Percentiles rank a stretch among this genome's conserved stretches.
Conservation (phyloP, 1,140 invertebrate species). For the Drosophila orosa region DNA sequence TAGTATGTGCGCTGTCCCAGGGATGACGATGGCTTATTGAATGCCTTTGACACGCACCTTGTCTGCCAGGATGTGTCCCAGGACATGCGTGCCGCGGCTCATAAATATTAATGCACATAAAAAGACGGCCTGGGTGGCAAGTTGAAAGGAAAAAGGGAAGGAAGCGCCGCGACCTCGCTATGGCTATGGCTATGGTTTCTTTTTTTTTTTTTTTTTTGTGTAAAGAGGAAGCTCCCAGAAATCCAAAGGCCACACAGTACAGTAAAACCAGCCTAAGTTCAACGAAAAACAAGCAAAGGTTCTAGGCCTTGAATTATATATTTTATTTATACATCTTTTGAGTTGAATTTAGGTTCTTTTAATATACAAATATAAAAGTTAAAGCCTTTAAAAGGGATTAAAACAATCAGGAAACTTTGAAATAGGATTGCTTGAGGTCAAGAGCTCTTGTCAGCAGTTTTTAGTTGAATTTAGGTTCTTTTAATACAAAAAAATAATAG, state of each 20-base stretch:
- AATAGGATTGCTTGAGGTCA: too few species aligned
- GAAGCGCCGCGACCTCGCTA: conserved; percentile 9
- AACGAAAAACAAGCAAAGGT: neutral
- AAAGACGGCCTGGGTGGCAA: conserved; percentile 9
- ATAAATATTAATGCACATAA: conserved; percentile 66
- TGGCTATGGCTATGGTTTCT: neutral
- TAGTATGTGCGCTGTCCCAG: neutral
- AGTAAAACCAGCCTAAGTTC: conserved; percentile 10
- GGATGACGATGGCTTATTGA: conserved; percentile 26
- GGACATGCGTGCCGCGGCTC: conserved; percentile 52
- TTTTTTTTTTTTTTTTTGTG: neutral
- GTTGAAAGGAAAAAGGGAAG: neutral
- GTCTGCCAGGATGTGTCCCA: conserved; percentile 40
- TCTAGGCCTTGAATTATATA: neutral
- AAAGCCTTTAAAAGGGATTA: neutral
- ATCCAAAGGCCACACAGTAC: conserved; percentile 6
- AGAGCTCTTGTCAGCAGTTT: too few species aligned
- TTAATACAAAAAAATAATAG: neutral
- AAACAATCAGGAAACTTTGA: neutral
- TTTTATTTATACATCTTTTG: too few species aligned
- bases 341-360: neutral
- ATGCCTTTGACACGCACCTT: conserved; percentile 53
- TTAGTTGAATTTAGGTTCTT: neutral
- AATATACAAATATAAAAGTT: neutral
- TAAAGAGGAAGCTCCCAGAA: conserved; percentile 1